phyloP scores from a whole-genome alignment of 2,888 invertebrate species.

The Helleia helle region DNA sequence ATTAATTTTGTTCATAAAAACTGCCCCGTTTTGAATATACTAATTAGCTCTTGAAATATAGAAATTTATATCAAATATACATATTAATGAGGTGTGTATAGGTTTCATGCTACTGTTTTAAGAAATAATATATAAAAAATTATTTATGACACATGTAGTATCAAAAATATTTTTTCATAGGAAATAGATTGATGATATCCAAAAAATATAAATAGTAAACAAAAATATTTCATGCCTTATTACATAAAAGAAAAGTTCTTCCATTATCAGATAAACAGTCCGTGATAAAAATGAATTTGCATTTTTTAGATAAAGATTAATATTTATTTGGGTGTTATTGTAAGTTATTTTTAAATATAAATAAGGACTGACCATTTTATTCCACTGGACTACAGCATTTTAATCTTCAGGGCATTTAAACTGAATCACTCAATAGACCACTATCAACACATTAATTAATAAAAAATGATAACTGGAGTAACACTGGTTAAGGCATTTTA shows the following conservation, averaged over 20 bases:
- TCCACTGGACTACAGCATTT: neutral
- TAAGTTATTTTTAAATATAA: neutral
- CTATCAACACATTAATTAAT: constrained; percentile 18
- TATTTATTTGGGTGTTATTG: neutral
- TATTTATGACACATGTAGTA: neutral
- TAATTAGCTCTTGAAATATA: neutral
- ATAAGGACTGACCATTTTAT: constrained; percentile 6
- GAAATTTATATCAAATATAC: neutral
- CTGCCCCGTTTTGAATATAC: neutral
- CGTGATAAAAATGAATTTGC: constrained; percentile 18
- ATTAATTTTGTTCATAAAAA: neutral
- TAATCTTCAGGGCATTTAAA: neutral
- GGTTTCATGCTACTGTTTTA: too few species aligned
- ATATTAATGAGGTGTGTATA: neutral
- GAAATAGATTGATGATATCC: too few species aligned
- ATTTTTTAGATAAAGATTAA: constrained; percentile 16
- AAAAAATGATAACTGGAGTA: constrained; percentile 22
- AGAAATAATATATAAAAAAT: too few species aligned
- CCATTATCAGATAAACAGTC: constrained; percentile 18
- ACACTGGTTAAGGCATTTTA: constrained; percentile 35
- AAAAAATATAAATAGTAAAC: neutral
- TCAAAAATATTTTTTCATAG: too few species aligned
- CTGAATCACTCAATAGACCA: neutral
- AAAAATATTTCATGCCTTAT: constrained; percentile 4
- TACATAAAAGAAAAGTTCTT: constrained; percentile 11